Percentiles rank a stretch among this genome's conserved stretches.
These are phyloP conservation scores for Caiman crocodilus DNA, from an alignment of 2,797 vertebrate species.

Conservation along the genomic window DNA sequence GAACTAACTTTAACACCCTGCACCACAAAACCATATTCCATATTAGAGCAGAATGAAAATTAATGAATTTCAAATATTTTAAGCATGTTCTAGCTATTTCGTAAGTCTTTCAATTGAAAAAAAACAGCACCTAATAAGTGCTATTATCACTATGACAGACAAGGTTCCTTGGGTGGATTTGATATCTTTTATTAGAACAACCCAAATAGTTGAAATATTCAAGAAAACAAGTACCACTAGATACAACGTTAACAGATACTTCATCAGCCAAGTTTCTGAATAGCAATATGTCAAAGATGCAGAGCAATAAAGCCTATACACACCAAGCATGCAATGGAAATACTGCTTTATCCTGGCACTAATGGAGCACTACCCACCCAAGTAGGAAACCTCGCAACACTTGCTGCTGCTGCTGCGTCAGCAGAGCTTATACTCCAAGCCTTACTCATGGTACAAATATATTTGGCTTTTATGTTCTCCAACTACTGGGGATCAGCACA, in stretches of 20 bases:
- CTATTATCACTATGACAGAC: neutral
- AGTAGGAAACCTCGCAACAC: neutral
- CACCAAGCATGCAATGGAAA: neutral
- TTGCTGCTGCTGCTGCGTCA: neutral
- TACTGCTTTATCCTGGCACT: neutral
- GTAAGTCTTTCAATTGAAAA: neutral
- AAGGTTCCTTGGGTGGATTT: too few species aligned
- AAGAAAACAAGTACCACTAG: neutral
- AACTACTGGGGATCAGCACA: neutral
- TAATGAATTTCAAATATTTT: neutral
- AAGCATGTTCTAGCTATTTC: neutral
- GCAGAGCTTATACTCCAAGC: neutral
- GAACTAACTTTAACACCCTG: rapidly evolving
- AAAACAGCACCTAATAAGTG: neutral
- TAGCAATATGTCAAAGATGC: neutral
- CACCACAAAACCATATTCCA: neutral
- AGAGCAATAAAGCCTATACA: neutral
- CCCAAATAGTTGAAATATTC: neutral
- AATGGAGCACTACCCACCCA: neutral
- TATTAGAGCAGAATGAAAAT: neutral
- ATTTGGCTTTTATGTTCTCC: neutral
- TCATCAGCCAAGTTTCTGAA: neutral
- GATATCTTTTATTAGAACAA: too few species aligned
- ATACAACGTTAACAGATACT: neutral
- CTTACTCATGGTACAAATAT: neutral